Conservation (phyloP, 2,888 invertebrate species). For the Pedicia rivosa region DNA sequence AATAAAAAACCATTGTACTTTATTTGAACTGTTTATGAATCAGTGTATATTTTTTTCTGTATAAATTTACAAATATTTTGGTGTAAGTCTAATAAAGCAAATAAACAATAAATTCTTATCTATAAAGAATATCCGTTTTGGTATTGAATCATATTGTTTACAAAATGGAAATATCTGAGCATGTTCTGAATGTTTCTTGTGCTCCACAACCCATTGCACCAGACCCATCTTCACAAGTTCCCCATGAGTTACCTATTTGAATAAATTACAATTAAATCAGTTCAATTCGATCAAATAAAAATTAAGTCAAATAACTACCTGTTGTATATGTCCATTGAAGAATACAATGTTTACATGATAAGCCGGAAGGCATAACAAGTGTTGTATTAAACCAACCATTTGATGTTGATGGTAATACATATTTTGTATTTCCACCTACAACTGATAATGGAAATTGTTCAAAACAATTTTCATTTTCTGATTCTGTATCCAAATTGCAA, state of each 20-base stretch:
- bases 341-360: conserved; percentile 37
- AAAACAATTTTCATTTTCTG: conserved; percentile 38
- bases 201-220: conserved; percentile 76
- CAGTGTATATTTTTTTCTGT: too few species aligned
- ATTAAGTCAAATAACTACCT: conserved; percentile 21
- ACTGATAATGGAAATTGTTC: conserved; percentile 24
- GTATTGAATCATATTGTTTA: conserved; percentile 2
- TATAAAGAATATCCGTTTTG: too few species aligned
- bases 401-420: conserved; percentile 12
- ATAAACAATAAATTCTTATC: too few species aligned
- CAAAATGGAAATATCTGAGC: conserved; percentile 58
- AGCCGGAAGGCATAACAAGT: conserved; percentile 26
- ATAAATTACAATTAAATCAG: neutral
- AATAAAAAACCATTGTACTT: too few species aligned
- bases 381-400: conserved; percentile 19
- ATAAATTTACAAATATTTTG: too few species aligned
- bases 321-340: conserved; percentile 37
- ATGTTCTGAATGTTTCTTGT: conserved; percentile 76
- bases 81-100: too few species aligned
- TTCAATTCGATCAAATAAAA: neutral
- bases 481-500: conserved; percentile 30
- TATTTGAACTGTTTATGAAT: too few species aligned
- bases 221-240: conserved; percentile 51
- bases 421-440: conserved; percentile 19
- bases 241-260: conserved; percentile 51